Conservation (phyloP, 2,113 vertebrate genomes). For the Chaetodon auriga region DNA sequence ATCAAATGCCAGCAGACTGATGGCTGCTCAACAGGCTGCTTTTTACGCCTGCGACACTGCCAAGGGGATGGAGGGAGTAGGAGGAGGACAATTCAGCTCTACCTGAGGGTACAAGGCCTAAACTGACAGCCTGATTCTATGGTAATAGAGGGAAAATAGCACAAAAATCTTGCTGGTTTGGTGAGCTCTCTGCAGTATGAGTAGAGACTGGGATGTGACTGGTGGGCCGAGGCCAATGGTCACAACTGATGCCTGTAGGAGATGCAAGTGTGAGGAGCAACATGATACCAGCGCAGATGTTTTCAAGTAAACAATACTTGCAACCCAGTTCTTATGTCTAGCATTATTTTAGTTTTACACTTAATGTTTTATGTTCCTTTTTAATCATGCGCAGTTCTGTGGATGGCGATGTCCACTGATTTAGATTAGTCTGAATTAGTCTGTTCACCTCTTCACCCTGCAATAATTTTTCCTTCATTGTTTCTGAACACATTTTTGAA, state of each 20-base stretch:
- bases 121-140: slow-evolving; percentile 52
- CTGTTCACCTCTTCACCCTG: not conserved
- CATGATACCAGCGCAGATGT: not conserved
- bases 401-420: not conserved
- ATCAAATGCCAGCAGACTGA: slow-evolving; percentile 86
- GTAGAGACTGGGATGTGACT: slow-evolving; percentile 15
- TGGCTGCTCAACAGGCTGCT: slow-evolving; percentile 83
- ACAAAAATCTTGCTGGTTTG: slow-evolving; percentile 24
- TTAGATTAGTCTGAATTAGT: not conserved
- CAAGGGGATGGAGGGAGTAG: slow-evolving; percentile 57
- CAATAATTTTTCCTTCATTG: not conserved
- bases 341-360: not conserved
- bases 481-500: not conserved
- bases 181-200: slow-evolving; percentile 31
- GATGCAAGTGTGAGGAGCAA: not conserved
- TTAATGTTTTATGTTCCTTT: not conserved
- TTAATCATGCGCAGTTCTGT: too few species aligned
- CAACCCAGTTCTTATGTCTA: not conserved
- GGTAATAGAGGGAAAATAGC: slow-evolving; percentile 35
- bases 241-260: slow-evolving; percentile 2
- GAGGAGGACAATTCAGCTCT: slow-evolving; percentile 52
- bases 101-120: slow-evolving; percentile 48
- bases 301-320: not conserved
- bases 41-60: slow-evolving; percentile 67
- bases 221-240: not conserved